These are phyloP conservation scores for Chydorus sphaericus DNA, from an alignment of 2,888 invertebrate genomes.

Conservation along the genomic window DNA sequence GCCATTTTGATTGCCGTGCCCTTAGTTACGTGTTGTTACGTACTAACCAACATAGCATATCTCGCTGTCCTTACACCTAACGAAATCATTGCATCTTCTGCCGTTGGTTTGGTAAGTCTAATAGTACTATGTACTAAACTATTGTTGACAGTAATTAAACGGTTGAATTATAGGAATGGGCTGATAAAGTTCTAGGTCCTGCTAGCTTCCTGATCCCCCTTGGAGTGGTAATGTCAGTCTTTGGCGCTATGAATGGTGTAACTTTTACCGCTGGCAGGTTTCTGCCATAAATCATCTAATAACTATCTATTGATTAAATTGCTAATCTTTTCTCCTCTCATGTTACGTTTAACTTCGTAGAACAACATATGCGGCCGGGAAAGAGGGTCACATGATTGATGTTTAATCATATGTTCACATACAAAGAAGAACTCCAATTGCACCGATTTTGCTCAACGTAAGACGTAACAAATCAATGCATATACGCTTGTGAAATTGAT, in stretches of 20 bases:
- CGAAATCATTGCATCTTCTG: constrained; percentile 56
- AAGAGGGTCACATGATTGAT: constrained; percentile 81
- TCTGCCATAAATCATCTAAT: neutral
- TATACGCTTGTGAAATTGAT: neutral
- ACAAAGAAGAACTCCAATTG: constrained; percentile 75
- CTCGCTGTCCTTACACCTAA: constrained; percentile 57
- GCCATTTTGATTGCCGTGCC: constrained; percentile 70
- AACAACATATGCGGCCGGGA: constrained; percentile 81
- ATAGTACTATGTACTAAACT: neutral
- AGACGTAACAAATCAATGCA: neutral
- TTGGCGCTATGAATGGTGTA: constrained; percentile 49
- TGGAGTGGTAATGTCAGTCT: constrained; percentile 60
- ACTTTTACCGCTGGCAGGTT: constrained; percentile 8
- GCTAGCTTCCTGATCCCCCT: constrained; percentile 53
- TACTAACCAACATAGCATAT: constrained; percentile 74
- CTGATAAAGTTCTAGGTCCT: constrained; percentile 44
- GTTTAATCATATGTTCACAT: constrained; percentile 85
- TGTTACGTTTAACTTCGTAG: constrained; percentile 29
- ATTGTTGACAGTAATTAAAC: neutral
- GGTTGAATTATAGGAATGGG: constrained; percentile 9
- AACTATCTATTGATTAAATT: neutral
- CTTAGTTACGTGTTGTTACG: constrained; percentile 59
- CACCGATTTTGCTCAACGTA: constrained; percentile 26
- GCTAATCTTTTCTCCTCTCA: neutral
- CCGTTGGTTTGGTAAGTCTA: constrained; percentile 52